Percentiles rank a stretch among this genome's conserved stretches.
Conservation (phyloP, 2,113 vertebrate genomes). For the Thalassoma bifasciatum region DNA sequence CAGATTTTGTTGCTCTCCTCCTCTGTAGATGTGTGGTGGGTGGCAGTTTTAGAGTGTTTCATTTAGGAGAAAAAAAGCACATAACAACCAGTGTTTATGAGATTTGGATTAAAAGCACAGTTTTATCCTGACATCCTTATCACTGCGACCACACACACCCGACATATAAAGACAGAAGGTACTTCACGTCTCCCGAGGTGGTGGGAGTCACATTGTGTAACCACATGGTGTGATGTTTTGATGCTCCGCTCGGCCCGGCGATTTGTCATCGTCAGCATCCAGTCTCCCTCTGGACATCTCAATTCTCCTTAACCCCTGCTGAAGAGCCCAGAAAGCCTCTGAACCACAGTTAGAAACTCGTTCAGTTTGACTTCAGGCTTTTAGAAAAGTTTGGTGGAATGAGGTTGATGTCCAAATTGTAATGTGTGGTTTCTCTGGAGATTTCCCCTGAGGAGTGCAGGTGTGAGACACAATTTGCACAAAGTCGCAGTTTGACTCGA, state of each 20-base stretch:
- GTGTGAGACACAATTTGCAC: neutral
- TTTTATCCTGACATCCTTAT: conserved; percentile 12
- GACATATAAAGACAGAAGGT: conserved; percentile 25
- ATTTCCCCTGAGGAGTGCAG: conserved; percentile 8
- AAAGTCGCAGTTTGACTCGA: neutral
- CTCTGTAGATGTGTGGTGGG: neutral
- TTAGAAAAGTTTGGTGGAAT: conserved; percentile 31
- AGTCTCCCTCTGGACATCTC: conserved; percentile 46
- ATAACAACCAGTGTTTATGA: neutral
- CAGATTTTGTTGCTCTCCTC: conserved; percentile 5
- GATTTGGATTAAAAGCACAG: conserved; percentile 22
- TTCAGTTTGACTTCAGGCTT: conserved; percentile 14
- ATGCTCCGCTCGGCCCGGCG: conserved; percentile 50
- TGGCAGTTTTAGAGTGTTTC: conserved; percentile 1
- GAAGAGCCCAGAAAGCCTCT: conserved; percentile 21
- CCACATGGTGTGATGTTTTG: conserved; percentile 49
- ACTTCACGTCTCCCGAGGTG: conserved; percentile 54
- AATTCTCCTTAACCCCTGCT: conserved; percentile 26
- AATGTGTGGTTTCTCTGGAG: neutral
- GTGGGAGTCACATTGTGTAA: conserved; percentile 52
- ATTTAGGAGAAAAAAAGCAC: neutral
- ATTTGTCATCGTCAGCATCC: conserved; percentile 67
- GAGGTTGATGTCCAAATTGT: conserved; percentile 22
- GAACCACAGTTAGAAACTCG: conserved; percentile 3
- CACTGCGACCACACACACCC: conserved; percentile 13